Base-by-base conservation (phyloP, 1,140 invertebrate genomes). In the Philaenus spumarius region DNA sequence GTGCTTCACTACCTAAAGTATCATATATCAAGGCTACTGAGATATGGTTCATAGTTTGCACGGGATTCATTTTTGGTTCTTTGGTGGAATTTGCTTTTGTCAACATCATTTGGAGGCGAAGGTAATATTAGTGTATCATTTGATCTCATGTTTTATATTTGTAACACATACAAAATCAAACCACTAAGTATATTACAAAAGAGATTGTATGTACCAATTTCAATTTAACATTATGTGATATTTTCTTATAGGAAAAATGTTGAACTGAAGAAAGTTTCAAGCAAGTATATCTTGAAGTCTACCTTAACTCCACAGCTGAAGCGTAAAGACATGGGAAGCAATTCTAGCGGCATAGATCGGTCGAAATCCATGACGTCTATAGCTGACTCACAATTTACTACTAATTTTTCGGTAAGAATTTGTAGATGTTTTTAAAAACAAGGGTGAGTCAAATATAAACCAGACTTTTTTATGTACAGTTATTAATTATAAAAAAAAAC, bases 11-110 rank as follows among this genome's bases (percentile, higher is more conserved):
- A 42, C 90, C 90, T 0, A 92, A 92, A 70, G 89, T 92, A 1
- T 92, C 90, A 14, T 93, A 93, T 62, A 88, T 93, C n/a, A 91
- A 92, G 74, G 89, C 90, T 0, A 88, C 90, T 57, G 89, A 93
- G 72, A 85, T 92, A 46, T 92, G 91, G 89, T 91, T 90, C 67
- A 73, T 92, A n/a, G 87, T 85, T 0, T 92, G 90, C 67, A 88
- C 84, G 1, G 81, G 83, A 55, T 91, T 93, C 66, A 86, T 93
- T 42, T 93, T 93, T 68, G 83, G 86, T 14, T 88, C 88, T 3
- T 80, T 94, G 69, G 83, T 93, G 1, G 90, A 93, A 65, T 93
- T 93, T 69, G 89, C 89, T n/a, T 88, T 91, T 63, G 90, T 93
- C 3, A 93, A 93, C 68, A 90, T 86, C 0, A 91, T 92, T 67